A percentile compares a stretch with the other conserved stretches of the same genome.
Conservation (phyloP, 2,888 invertebrate species). For the Nephrotoma flavescens region DNA sequence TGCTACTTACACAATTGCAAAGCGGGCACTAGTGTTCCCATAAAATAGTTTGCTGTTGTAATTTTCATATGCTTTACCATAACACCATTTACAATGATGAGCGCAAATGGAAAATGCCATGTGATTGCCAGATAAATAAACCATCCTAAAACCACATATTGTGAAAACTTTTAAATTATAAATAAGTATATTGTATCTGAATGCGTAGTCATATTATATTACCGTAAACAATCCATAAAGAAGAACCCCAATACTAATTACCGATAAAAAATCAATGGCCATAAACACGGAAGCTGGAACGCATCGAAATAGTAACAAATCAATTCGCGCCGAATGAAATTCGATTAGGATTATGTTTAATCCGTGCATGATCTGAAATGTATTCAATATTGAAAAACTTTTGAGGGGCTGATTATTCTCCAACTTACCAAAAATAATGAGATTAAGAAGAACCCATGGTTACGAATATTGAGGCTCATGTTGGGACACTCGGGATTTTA, state of each 20-base stretch:
- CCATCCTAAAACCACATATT: not conserved
- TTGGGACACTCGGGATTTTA: not conserved
- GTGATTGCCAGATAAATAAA: not conserved
- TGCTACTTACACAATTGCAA: not conserved
- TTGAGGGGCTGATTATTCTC: too few relatives aligned
- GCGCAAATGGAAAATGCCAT: not conserved
- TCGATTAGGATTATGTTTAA: not conserved
- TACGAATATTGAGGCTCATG: not conserved
- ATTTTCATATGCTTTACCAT: not conserved
- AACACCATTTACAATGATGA: not conserved
- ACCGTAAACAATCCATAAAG: not conserved
- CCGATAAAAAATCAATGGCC: not conserved
- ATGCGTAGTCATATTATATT: not conserved
- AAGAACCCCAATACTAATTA: not conserved
- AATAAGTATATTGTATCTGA: not conserved
- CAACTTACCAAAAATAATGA: not conserved
- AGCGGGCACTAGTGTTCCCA: not conserved
- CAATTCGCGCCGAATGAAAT: not conserved
- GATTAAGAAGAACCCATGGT: not conserved
- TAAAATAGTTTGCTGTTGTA: not conserved
- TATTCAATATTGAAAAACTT: not conserved
- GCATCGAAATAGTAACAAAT: not conserved
- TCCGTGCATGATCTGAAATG: not conserved
- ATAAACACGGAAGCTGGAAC: not conserved
- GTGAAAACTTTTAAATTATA: not conserved